Evolutionary conservation across 92 coral and sea anemone species (phyloP), one percentile per base, ranked within the genome.

Genomic region (Parazoanthus darwini): DNA sequence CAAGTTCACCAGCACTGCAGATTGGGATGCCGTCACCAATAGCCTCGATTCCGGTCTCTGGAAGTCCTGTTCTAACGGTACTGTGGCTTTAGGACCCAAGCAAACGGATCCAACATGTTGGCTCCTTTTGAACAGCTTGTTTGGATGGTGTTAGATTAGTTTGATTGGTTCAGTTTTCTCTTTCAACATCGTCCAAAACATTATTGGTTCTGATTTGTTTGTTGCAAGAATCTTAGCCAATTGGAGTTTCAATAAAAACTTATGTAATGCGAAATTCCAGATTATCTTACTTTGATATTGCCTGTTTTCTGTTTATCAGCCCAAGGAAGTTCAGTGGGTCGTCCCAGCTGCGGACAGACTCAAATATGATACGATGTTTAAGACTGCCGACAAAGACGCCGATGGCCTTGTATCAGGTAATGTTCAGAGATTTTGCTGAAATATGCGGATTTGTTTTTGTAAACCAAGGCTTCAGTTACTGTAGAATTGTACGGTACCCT

Each of bases 351-450:
- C 96, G 3, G 99, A 97, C 36, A 91, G 89, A 88, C 59, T 93
- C 54, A 91, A 96, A 65, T 97, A 91, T 92, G 99, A 97, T 42
- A 91, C 91, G 18, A 93, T 95, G 90, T 97, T 97, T 86, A 97
- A 95, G 86, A 96, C 94, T 25, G 96, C 95, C 10, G 99, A 97
- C 83, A 92, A 93, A 75, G 99, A 97, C 87, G 92, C 83, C 14
- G 98, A 97, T 93, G 98, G 98, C 63, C 96, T 93, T 77, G 99
- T 97, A 20, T 95, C 99, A 70, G 99, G 99, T 97, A 92, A 44
- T 77, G 25, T 26, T 25, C 54, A 25, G 15, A 83, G 8, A 1
- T 29, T 58, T 4, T 5, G 46, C 4, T 36, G 18, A 54, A 54
- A 2, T 14, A 2, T 54, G 59, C 20, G 13, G 59, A 54, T 13